Base-by-base conservation (phyloP, 2,888 invertebrate genomes). In the Drosophila meridionalis region DNA sequence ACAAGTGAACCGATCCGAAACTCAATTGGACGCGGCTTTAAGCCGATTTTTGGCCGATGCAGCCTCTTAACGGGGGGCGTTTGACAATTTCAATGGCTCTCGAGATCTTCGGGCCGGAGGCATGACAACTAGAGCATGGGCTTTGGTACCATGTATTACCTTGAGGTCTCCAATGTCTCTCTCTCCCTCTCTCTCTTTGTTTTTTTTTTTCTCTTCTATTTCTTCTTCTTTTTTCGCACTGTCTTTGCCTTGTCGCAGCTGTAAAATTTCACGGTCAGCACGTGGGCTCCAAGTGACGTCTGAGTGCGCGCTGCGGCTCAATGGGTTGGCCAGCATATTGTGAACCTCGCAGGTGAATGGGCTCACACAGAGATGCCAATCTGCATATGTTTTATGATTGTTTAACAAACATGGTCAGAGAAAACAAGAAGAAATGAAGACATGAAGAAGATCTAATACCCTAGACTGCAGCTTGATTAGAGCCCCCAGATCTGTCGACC, bases 71-170 rank as follows among this genome's bases (percentile, higher is more conserved):
- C 74, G 66, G 40, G 62, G 80, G 87, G 85, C 85, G 80, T 89
- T 89, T 87, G 86, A 87, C 86, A 87, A 87, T 80, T 78, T 87
- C 76, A 80, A 87, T 89, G 73, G 85, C 76, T 67, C 78, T 89
- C 65, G 20, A 79, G 75, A 74, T 75, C 62, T 74, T 76, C 81
- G 71, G 60, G 50, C 66, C 72, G 68, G 57, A 61, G 76, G 80
- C 84, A 76, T 76, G 65, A 52, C 78, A 86, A 86, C 86, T 84
- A 75, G 89, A 86, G 89, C 87, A 83, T 73, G 62, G 72, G 58
- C 45, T 61, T 43, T 68, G 70, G 0, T 38, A 28, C n/a, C 50
- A 52, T 43, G 64, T 55, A 56, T 85, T 64, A 75, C 79, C 76
- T 81, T 81, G 81, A 71, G 62, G 40, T 53, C 42, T 42, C 36